Evolutionary conservation across 2,113 vertebrate species (phyloP).

Genomic region (Crocuta crocuta): DNA sequence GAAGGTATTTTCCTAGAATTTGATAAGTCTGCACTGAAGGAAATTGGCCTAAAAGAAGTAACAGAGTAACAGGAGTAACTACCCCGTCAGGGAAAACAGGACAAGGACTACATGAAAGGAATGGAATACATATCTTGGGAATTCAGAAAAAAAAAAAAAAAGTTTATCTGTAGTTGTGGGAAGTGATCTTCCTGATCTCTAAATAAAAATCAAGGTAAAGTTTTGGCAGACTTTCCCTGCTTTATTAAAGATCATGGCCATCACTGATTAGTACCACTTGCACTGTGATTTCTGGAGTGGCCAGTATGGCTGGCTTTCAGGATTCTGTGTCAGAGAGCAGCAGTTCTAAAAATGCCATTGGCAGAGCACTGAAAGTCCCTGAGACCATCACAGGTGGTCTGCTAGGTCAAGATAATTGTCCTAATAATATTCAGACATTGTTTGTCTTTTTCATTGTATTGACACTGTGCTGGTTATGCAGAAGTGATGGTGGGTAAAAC

Average conservation of each 20-base stretch:
- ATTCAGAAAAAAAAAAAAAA: not conserved
- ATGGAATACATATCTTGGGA: not conserved
- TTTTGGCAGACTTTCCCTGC: not conserved
- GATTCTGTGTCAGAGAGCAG: not conserved
- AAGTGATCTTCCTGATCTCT: not conserved
- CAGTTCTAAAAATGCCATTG: not conserved
- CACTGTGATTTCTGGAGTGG: not conserved
- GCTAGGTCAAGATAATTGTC: not conserved
- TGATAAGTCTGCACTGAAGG: not conserved
- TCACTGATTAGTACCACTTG: not conserved
- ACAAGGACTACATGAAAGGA: not conserved
- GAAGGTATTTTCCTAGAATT: not conserved
- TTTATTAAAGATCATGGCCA: not conserved
- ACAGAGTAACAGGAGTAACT: not conserved
- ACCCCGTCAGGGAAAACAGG: not conserved
- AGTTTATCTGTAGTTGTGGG: not conserved
- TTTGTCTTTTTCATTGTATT: not conserved
- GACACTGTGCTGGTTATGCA: not conserved
- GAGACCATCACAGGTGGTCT: not conserved
- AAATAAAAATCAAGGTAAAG: not conserved
- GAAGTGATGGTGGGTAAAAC: not conserved
- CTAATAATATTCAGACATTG: not conserved
- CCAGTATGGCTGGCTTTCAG: not conserved
- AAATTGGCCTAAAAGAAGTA: not conserved
- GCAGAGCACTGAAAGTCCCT: not conserved